Evolutionary conservation across 2,797 vertebrate genomes (phyloP), one percentile per base, ranked within the genome.

Genomic region (Cephalopachus bancanus): DNA sequence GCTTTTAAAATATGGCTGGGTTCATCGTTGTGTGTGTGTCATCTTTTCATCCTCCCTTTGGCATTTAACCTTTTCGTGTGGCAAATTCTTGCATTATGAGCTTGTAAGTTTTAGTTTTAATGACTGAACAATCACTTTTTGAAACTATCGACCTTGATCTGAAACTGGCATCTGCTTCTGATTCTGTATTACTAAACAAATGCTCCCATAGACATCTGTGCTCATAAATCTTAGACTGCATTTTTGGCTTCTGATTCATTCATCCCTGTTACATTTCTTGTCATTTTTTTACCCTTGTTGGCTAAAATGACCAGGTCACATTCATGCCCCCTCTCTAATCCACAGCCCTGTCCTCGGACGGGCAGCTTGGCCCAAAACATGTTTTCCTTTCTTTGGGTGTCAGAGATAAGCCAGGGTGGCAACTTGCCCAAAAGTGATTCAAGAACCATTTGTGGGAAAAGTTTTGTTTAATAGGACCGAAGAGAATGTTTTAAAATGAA

Each of bases 401-500:
- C 16, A 30, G 83, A 60, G 71, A 86, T 87, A 96, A 97, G 87
- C 83, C 75, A 74, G 44, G 60, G 62, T 74, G 94, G 86, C 80
- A 87, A 5, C 19, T 83, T 88, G 84, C 95, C 94, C 81, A 16
- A 69, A 80, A 81, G 51, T 74, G 57, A 92, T 80, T 60, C 79
- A 83, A 83, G 74, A 92, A 64, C 59, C 8, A 90, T 94, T 88
- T 75, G 49, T 87, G 79, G 57, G 49, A 55, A 75, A 87, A 67
- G 30, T 81, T 92, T 85, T 87, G 59, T 78, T 90, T 69, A 2
- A 15, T 28, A 28, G 49, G 74, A 93, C 92, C 74, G 75, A 79
- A 81, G 44, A 64, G n/a, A 91, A 72, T 60, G 7, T 44, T 94
- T 97, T 75, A 86, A 96, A 97, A 86, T 95, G 67, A 75, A 92